A percentile compares a stretch with the other conserved stretches of the same genome.
phyloP scores from a whole-genome alignment of 2,797 vertebrate genomes.

The Pelodytes ibericus region DNA sequence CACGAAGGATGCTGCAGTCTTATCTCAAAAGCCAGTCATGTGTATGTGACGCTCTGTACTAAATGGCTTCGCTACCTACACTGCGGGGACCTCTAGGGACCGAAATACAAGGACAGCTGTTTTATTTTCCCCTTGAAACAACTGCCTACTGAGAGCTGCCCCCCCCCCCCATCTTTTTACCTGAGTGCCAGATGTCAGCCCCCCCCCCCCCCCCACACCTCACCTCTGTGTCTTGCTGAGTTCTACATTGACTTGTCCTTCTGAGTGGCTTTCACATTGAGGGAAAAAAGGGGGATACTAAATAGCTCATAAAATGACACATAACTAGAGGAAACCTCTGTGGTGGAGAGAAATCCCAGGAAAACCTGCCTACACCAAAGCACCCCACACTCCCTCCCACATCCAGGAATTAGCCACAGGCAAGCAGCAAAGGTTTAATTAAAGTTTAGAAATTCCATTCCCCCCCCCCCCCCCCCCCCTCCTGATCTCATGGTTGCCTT shows the following conservation, averaged over 20 bases:
- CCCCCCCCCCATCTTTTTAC: slow-evolving; percentile 29
- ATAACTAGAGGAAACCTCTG: slow-evolving; percentile 36
- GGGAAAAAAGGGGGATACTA: slow-evolving; percentile 6
- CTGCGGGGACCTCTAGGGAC: background rate
- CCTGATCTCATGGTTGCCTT: background rate
- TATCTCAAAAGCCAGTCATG: background rate
- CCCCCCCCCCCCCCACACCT: slow-evolving; percentile 13
- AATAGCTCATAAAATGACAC: slow-evolving; percentile 31
- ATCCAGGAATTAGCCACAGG: slow-evolving; percentile 20
- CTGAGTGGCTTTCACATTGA: slow-evolving; percentile 15
- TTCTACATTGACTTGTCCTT: slow-evolving; percentile 29
- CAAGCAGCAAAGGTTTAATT: slow-evolving; percentile 39
- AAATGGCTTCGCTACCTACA: background rate
- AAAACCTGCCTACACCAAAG: slow-evolving; percentile 23
- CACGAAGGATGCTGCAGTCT: background rate
- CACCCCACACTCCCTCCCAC: slow-evolving; percentile 26
- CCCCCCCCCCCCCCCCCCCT: background rate
- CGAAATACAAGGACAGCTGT: slow-evolving; percentile 33
- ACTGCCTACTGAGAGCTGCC: slow-evolving; percentile 41
- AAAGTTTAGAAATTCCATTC: slow-evolving; percentile 22
- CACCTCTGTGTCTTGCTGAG: slow-evolving; percentile 1
- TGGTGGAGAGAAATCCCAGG: slow-evolving; percentile 42
- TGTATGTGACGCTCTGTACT: background rate
- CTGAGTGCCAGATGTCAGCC: slow-evolving; percentile 47
- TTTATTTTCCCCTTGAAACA: slow-evolving; percentile 47